Percentiles rank a stretch among this genome's conserved stretches.
These are phyloP conservation scores for Rhea americana DNA, from an alignment of 2,113 vertebrate species.

Conservation along the genomic window DNA sequence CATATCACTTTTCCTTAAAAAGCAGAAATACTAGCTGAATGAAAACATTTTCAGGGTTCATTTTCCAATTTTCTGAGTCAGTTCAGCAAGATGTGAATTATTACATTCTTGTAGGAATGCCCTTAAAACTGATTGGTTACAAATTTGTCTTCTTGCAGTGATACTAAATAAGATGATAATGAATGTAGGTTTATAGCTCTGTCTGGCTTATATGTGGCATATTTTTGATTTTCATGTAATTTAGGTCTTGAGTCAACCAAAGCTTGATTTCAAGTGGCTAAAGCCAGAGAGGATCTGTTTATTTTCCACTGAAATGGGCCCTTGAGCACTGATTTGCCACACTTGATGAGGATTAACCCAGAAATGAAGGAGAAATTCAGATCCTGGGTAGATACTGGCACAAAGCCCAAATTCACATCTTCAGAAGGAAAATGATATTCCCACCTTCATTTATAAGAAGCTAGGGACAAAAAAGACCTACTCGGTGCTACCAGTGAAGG, in stretches of 20 bases:
- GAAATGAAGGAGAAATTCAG: neutral
- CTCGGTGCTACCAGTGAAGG: neutral
- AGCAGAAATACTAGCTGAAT: neutral
- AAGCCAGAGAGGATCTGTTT: neutral
- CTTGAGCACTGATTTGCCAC: conserved; percentile 23
- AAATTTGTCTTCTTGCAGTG: neutral
- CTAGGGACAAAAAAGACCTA: neutral
- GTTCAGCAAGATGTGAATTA: neutral
- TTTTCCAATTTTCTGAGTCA: neutral
- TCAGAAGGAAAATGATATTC: neutral
- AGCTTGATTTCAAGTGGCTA: neutral
- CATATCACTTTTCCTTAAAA: neutral
- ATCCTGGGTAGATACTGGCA: neutral
- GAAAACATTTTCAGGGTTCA: neutral
- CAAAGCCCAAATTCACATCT: conserved; percentile 5
- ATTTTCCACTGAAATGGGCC: neutral
- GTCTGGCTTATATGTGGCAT: accelerated
- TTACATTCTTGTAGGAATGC: neutral
- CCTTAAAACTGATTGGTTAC: neutral
- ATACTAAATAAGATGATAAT: neutral
- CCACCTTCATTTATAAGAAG: neutral
- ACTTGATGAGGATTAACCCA: conserved; percentile 30
- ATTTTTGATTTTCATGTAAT: neutral
- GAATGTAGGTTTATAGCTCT: neutral
- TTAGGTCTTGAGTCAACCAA: neutral